Evolutionary conservation across 2,113 vertebrate genomes (phyloP).

Genomic region (Agelaius tricolor): DNA sequence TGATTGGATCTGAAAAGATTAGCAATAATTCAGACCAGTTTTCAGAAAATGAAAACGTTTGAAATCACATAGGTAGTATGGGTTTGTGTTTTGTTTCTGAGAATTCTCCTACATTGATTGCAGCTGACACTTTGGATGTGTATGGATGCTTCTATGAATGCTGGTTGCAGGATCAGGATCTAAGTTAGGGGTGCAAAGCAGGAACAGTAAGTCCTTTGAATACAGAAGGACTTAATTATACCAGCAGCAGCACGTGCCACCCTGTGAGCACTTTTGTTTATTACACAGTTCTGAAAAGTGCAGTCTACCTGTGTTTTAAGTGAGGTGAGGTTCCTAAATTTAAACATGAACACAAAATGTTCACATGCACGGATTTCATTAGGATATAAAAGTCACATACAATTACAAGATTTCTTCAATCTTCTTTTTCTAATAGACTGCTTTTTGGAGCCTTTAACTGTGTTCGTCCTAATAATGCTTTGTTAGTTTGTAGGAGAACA

Average conservation of each 20-base stretch:
- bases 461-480: not conserved
- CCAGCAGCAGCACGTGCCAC: not conserved
- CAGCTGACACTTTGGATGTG: not conserved
- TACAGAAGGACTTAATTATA: not conserved
- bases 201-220: not conserved
- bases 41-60: not conserved
- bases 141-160: not conserved
- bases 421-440: not conserved
- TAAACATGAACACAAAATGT: not conserved
- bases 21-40: not conserved
- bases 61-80: not conserved
- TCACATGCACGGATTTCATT: not conserved
- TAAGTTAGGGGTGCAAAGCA: not conserved
- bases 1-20: not conserved
- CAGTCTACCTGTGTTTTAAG: not conserved
- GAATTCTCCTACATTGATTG: not conserved
- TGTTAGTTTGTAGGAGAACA: not conserved
- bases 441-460: not conserved
- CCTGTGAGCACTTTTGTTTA: not conserved
- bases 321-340: not conserved
- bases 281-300: not conserved
- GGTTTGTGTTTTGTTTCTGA: not conserved
- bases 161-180: not conserved
- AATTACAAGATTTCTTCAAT: not conserved
- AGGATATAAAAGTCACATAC: not conserved